A percentile compares a stretch with the other conserved stretches of the same genome.
These are phyloP conservation scores for Columba guinea DNA, from an alignment of 2,797 vertebrate species.

Conservation along the genomic window DNA sequence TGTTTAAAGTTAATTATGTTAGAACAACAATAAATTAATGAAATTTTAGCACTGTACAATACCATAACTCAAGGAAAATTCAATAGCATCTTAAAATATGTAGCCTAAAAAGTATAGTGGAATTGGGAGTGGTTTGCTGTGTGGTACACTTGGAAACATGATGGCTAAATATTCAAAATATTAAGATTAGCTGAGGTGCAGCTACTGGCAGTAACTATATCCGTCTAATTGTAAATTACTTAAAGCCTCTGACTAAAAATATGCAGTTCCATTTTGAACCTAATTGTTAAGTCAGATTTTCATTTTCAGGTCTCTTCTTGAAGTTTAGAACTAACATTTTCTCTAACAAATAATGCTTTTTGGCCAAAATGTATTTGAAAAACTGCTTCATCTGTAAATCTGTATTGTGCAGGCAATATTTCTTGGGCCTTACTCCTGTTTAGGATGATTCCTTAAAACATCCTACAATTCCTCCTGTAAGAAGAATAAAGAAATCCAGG, in stretches of 20 bases:
- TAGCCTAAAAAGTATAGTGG: neutral
- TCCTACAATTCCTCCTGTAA: neutral
- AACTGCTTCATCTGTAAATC: neutral
- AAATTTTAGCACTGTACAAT: neutral
- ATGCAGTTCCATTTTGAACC: neutral
- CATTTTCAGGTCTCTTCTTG: neutral
- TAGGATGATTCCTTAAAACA: neutral
- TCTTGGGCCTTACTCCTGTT: neutral
- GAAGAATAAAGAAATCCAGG: neutral
- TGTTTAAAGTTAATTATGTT: neutral
- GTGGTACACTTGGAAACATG: rapidly evolving
- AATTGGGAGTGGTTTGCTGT: neutral
- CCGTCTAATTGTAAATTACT: neutral
- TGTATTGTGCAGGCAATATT: neutral
- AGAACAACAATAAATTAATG: neutral
- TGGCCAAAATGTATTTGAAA: neutral
- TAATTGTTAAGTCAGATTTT: neutral
- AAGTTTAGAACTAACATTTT: neutral
- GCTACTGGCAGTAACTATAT: neutral
- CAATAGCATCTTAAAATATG: neutral
- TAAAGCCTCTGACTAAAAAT: neutral
- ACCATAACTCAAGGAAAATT: neutral
- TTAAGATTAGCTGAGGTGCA: neutral
- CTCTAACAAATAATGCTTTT: neutral
- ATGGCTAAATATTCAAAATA: neutral